Conservation (phyloP, 2,797 vertebrate genomes). For the Oreochromis mossambicus region DNA sequence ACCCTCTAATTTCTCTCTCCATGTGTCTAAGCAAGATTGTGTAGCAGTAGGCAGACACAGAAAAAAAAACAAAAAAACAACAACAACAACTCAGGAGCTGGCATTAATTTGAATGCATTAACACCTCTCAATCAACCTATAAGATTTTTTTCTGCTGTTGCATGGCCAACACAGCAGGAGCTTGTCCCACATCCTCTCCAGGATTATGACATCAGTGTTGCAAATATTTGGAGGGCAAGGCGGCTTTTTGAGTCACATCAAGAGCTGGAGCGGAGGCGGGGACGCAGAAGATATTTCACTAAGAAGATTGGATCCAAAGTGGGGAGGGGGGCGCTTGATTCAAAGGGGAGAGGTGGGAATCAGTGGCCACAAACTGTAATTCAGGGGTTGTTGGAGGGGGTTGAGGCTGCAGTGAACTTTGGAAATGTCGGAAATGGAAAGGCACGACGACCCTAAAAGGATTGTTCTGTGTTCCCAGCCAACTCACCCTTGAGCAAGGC, state of each 20-base stretch:
- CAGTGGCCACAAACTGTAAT: background rate
- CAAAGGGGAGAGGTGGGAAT: background rate
- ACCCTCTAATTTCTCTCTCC: slow-evolving; percentile 8
- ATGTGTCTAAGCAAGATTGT: background rate
- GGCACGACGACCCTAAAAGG: background rate
- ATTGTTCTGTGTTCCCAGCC: background rate
- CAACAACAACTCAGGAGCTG: slow-evolving; percentile 8
- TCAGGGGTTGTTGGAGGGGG: background rate
- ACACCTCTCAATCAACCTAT: slow-evolving; percentile 29
- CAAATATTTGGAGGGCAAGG: background rate
- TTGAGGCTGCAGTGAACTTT: background rate
- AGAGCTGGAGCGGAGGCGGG: background rate
- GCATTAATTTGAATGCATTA: slow-evolving; percentile 51
- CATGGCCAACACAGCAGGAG: background rate
- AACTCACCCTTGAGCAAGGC: slow-evolving; percentile 47
- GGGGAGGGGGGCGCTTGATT: background rate
- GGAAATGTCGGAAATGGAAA: background rate
- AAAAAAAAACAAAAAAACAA: background rate
- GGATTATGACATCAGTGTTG: slow-evolving; percentile 5
- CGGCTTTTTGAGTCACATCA: background rate
- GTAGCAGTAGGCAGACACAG: background rate
- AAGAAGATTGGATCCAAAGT: slow-evolving; percentile 14
- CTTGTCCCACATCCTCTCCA: slow-evolving; percentile 1
- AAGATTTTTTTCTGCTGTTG: background rate
- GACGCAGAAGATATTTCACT: background rate